A percentile compares a stretch with the other conserved stretches of the same genome.
Conservation (phyloP, 2,113 vertebrate species). For the Pica pica region DNA sequence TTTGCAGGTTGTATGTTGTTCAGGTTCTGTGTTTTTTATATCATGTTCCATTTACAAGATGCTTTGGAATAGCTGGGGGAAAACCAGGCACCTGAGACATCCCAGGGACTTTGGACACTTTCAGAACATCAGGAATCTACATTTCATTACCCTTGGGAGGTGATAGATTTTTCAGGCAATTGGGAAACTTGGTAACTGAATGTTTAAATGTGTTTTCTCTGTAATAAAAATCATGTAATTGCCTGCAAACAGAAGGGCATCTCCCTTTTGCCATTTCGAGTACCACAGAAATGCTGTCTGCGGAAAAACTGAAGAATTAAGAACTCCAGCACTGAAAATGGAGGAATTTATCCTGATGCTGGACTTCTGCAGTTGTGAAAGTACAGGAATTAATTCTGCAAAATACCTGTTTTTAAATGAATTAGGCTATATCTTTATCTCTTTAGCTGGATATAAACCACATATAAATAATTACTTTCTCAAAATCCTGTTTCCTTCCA, state of each 20-base stretch:
- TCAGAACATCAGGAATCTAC: neutral
- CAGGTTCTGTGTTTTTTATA: no score
- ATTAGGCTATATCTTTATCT: neutral
- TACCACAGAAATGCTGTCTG: neutral
- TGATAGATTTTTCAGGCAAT: neutral
- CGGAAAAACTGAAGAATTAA: neutral
- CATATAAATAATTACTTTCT: neutral
- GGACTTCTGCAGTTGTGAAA: neutral
- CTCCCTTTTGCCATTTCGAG: neutral
- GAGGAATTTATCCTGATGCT: neutral
- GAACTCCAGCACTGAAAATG: neutral
- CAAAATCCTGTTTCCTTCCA: neutral
- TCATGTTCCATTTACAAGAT: neutral
- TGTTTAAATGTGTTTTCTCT: neutral
- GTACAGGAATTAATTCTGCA: neutral
- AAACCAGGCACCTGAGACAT: neutral
- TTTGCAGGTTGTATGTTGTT: neutral
- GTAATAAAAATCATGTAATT: neutral
- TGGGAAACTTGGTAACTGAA: neutral
- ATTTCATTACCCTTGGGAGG: neutral
- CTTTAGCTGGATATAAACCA: neutral
- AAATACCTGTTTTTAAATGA: accelerated
- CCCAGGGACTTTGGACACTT: neutral
- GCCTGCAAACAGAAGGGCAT: neutral
- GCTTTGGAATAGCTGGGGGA: neutral